Evolutionary conservation across 2,888 invertebrate species (phyloP), one percentile per base, ranked within the genome.

Genomic region (Ichneumoninae sp.): DNA sequence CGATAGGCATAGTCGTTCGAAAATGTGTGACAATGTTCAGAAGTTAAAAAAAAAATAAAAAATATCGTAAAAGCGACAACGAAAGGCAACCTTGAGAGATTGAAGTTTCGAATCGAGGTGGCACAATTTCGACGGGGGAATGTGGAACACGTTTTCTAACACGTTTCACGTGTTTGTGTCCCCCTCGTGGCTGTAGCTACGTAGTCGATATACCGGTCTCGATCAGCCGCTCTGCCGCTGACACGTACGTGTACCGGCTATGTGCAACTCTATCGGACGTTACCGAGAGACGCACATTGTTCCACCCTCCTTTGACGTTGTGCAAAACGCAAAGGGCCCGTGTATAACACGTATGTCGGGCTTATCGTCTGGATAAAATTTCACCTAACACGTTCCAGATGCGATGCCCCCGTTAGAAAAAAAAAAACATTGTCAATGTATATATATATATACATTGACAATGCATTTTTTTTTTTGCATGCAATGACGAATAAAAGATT

Each of bases 291-390:
- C 69, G 75, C 75, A 75, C 63, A 70, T 75, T 70, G 81, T 69
- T 69, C 63, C 60, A 75, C 54, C 69, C 36, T 63, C 63, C 75
- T 81, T 75, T 81, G 81, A 81, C 75, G 36, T 70, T 16, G 13
- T 16, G 63, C 19, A 75, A 81, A 70, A 81, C 50, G 69, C 30
- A 63, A 75, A 75, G 69, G 63, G 75, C 68, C 69, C 52, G n/a
- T 36, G 30, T 60, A 75, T 63, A 69, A 22, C 50, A 44, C 54
- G 74, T 68, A 69, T 60, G 47, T 13, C 69, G 19, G 16, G 63
- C 63, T 63, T 33, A 63, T 63, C 63, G 57, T 80, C 71, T 66
- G 44, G 71, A 36, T 65, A 44, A 40, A 54, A 26, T 47, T 73
- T 66, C 54, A 30, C 63, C 63, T 33, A 52, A 44, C 79, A 30